Evolutionary conservation across 2,113 vertebrate genomes (phyloP), one percentile per base, ranked within the genome.

Genomic region (Neogobius melanostomus): DNA sequence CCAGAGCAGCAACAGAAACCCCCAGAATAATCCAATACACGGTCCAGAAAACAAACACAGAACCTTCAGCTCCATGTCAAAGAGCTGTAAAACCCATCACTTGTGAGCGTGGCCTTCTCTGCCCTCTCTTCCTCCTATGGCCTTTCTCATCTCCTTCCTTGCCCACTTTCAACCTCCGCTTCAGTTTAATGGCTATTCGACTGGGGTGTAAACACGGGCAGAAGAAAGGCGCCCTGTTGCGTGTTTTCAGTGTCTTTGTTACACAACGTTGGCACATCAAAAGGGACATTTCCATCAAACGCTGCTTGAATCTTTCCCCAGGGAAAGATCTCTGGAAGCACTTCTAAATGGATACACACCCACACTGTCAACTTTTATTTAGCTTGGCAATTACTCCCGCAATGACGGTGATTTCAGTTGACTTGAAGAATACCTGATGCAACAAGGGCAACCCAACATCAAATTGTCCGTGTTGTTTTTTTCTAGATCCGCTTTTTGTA

Each of bases 101-200:
- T 36, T 36, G 28, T 36, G 28, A 36, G 28, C 28, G 4, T 0
- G 28, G 64, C 70, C 54, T 72, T 51, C 73, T 63, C 46, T 63
- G 44, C 52, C 65, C 68, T 16, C 68, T 16, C 14, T 44, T 16
- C 60, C 76, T 76, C 78, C 21, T 46, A 65, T 76, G 71, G 69
- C 72, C 75, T 57, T 44, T 81, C 66, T 76, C 73, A 85, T 88
- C 78, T 67, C 75, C 77, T 74, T 78, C 63, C 64, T 77, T 5
- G 60, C 64, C 54, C 68, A 52, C 62, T 54, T 74, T 79, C 73
- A 72, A 75, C 71, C 75, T 66, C 11, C 42, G 7, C 52, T 49
- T 71, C 76, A 65, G 66, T 52, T 67, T 72, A 68, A 76, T 77
- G 68, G 67, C 28, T 63, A 70, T 79, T 80, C 73, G 65, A 71